Conservation (phyloP, 2,888 invertebrate species). For the Drosophila vallismaia region DNA sequence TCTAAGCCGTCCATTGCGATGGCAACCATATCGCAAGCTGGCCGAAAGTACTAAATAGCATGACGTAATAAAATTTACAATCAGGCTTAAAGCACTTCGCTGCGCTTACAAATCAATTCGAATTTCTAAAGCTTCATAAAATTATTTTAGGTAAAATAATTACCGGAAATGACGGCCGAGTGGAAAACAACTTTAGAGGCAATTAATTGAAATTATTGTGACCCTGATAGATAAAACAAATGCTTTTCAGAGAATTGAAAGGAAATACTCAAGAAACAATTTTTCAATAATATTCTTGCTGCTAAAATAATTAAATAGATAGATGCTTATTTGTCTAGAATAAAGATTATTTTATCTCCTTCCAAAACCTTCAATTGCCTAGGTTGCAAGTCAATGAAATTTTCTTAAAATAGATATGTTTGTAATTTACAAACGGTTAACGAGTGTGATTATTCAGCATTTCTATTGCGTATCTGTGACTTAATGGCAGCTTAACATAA, state of each 20-base stretch:
- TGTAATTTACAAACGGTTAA: background rate
- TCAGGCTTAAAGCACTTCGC: constrained; percentile 22
- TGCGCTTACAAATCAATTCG: constrained; percentile 31
- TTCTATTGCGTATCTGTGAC: background rate
- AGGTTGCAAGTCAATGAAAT: background rate
- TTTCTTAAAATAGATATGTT: background rate
- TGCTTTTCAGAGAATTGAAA: background rate
- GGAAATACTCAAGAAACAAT: background rate
- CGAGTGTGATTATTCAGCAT: background rate
- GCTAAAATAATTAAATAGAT: background rate
- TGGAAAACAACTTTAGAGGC: constrained; percentile 14
- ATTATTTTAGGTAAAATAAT: constrained; percentile 13
- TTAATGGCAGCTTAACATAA: constrained; percentile 1
- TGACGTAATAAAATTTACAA: constrained; percentile 19
- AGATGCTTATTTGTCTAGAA: background rate
- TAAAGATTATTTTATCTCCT: background rate
- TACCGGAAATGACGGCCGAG: constrained; percentile 5
- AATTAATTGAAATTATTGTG: constrained; percentile 19
- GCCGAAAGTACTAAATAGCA: background rate
- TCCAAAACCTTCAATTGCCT: too few species aligned
- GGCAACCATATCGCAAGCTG: constrained; percentile 23
- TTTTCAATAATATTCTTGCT: background rate
- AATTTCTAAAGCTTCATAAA: constrained; percentile 18
- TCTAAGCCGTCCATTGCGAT: constrained; percentile 23
- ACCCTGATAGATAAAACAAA: constrained; percentile 9